These are phyloP conservation scores for Gallirallus australis DNA, from an alignment of 2,797 vertebrate species.

Conservation along the genomic window DNA sequence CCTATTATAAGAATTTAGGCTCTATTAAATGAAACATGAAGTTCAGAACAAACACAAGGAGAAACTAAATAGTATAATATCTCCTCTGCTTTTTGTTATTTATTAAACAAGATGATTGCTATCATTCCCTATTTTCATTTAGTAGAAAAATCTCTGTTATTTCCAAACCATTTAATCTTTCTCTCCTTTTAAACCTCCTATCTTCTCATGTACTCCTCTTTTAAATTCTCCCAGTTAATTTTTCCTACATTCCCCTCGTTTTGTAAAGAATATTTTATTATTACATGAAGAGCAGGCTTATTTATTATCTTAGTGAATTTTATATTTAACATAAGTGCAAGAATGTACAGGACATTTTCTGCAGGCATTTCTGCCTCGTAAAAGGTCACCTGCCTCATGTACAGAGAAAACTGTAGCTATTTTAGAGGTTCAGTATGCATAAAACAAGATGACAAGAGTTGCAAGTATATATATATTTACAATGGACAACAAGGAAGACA, in stretches of 20 bases:
- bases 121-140: background rate
- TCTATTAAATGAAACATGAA: background rate
- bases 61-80: background rate
- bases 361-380: background rate
- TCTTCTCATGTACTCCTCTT: background rate
- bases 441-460: background rate
- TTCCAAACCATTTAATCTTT: background rate
- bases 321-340: background rate
- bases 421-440: background rate
- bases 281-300: background rate
- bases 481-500: background rate
- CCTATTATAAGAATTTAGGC: background rate
- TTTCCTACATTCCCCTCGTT: background rate
- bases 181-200: background rate
- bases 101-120: background rate
- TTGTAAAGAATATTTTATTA: background rate
- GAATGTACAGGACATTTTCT: background rate
- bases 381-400: constrained; percentile 8
- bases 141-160: background rate
- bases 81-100: background rate
- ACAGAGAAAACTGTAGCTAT: background rate
- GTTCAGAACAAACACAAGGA: background rate
- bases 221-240: background rate
- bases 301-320: background rate
- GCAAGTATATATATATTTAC: background rate